A percentile compares a stretch with the other conserved stretches of the same genome.
phyloP scores from a whole-genome alignment of 2,113 vertebrate genomes.

The Turnix velox region DNA sequence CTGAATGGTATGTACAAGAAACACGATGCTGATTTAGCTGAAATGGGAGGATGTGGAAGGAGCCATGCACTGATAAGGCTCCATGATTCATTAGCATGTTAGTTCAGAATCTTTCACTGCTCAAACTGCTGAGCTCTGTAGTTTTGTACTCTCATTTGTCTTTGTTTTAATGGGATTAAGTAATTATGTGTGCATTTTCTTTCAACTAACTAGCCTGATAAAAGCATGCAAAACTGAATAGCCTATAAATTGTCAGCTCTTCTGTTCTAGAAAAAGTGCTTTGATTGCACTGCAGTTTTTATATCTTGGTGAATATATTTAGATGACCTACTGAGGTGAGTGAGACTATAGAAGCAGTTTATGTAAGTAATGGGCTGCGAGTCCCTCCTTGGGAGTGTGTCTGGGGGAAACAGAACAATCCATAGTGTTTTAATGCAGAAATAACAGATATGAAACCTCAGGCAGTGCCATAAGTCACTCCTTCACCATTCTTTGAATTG shows the following conservation, averaged over 20 bases:
- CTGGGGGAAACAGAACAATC: background rate
- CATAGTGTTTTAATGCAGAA: background rate
- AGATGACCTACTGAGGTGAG: slow-evolving; percentile 42
- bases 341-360: background rate
- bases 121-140: slow-evolving; percentile 40
- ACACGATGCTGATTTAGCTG: slow-evolving; percentile 43
- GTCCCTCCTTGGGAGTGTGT: background rate
- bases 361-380: slow-evolving; percentile 15
- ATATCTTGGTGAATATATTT: slow-evolving; percentile 1
- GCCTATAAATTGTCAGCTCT: slow-evolving; percentile 38
- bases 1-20: background rate
- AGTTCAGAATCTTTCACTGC: background rate
- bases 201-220: slow-evolving; percentile 46
- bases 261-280: background rate
- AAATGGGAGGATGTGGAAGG: slow-evolving; percentile 35
- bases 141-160: slow-evolving; percentile 21
- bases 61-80: slow-evolving; percentile 28
- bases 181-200: slow-evolving; percentile 52
- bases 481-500: background rate
- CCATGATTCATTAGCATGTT: background rate
- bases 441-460: background rate
- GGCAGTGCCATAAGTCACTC: background rate
- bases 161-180: slow-evolving; percentile 63
- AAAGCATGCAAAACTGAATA: slow-evolving; percentile 52
- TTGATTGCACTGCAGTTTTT: slow-evolving; percentile 40